These are phyloP conservation scores for Rhyacophila brunnea DNA, from an alignment of 1,140 invertebrate genomes.

Conservation along the genomic window DNA sequence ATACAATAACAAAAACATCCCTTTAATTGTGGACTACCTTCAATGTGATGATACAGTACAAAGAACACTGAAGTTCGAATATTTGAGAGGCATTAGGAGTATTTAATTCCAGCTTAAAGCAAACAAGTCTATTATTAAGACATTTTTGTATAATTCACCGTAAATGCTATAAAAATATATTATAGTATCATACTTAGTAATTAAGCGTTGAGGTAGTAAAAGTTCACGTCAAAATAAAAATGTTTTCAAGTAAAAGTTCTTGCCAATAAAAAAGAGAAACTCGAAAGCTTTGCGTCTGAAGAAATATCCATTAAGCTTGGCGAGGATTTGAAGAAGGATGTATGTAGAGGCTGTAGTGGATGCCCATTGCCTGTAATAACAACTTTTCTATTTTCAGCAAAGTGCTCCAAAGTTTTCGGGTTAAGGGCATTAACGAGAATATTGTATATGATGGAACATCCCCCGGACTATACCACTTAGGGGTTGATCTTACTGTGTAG, in stretches of 20 bases:
- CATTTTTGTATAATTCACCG: too few species aligned
- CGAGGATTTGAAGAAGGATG: slow-evolving; percentile 4
- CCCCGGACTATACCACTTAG: slow-evolving; percentile 13
- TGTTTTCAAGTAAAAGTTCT: not conserved
- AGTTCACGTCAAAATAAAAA: too few species aligned
- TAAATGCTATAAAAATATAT: too few species aligned
- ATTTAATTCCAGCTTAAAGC: too few species aligned
- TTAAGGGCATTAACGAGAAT: slow-evolving; percentile 12
- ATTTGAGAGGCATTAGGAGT: too few species aligned
- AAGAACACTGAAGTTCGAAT: too few species aligned
- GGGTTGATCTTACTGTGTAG: not conserved
- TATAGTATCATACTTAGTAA: too few species aligned
- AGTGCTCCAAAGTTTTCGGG: slow-evolving; percentile 12
- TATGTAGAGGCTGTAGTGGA: not conserved
- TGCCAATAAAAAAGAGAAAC: not conserved
- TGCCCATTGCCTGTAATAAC: slow-evolving; percentile 4
- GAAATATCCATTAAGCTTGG: slow-evolving; percentile 1
- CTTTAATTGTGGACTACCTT: too few species aligned
- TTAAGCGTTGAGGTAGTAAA: too few species aligned
- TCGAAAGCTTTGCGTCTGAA: not conserved
- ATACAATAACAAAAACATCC: too few species aligned
- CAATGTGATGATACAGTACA: too few species aligned
- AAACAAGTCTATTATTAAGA: too few species aligned
- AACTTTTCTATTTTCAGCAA: slow-evolving; percentile 23
- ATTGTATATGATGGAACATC: slow-evolving; percentile 10